A percentile compares a stretch with the other conserved stretches of the same genome.
Evolutionary conservation across 2,797 vertebrate genomes (phyloP).

Genomic region (Lindbergichthys nudifrons): DNA sequence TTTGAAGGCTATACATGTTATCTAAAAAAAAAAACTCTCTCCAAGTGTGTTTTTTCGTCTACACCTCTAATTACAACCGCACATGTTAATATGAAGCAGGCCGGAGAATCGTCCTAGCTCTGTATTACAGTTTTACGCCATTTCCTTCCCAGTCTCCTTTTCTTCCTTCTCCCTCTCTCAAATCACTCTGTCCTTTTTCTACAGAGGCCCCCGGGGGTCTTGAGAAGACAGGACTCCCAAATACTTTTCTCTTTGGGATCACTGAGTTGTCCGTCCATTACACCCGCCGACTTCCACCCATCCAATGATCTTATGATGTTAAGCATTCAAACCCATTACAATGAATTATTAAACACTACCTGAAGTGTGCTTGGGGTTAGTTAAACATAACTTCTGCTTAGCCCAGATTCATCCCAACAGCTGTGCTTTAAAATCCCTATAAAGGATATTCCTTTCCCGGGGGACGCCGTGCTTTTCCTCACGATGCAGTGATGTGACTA

Average conservation of each 20-base stretch:
- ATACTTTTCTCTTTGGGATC: neutral
- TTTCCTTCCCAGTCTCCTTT: neutral
- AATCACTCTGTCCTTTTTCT: neutral
- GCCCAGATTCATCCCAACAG: neutral
- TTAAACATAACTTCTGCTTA: constrained; percentile 9
- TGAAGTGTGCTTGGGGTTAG: constrained; percentile 12
- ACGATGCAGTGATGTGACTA: neutral
- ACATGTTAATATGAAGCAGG: neutral
- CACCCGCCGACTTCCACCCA: neutral
- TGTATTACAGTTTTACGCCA: no score
- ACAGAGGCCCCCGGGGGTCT: no score
- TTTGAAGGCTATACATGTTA: no score
- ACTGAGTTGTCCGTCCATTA: neutral
- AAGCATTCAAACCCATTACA: constrained; percentile 8
- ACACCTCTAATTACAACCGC: no score
- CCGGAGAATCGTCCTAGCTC: no score
- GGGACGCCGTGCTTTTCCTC: neutral
- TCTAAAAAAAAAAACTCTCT: no score
- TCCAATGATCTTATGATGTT: constrained; percentile 1
- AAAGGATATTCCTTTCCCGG: neutral
- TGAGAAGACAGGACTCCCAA: neutral
- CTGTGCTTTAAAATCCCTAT: neutral
- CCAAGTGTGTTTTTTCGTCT: no score
- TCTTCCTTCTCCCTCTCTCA: neutral
- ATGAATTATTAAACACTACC: constrained; percentile 12